phyloP scores from a whole-genome alignment of 92 coral and sea anemone species.

The Galaxea fascicularis region DNA sequence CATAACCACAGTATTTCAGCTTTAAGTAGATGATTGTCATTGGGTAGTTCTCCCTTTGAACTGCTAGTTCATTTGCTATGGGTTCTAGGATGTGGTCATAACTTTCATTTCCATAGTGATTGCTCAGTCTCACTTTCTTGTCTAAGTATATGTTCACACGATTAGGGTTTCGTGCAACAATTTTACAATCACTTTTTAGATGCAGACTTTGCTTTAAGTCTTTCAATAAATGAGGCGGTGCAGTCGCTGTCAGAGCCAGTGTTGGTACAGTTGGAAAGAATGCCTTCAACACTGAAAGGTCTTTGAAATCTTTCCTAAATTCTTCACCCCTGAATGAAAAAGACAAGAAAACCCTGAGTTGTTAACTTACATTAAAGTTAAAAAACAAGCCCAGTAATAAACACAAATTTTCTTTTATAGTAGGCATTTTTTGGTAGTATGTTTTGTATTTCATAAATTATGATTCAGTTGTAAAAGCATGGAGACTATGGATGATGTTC shows the following conservation, averaged over 20 bases:
- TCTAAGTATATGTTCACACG: slow-evolving; percentile 47
- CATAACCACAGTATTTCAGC: too few relatives aligned
- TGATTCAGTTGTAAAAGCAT: too few relatives aligned
- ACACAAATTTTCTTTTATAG: too few relatives aligned
- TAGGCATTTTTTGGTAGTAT: too few relatives aligned
- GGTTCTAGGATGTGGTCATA: slow-evolving; percentile 59
- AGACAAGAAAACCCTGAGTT: too few relatives aligned
- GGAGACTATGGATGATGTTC: too few relatives aligned
- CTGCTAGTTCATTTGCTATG: slow-evolving; percentile 65
- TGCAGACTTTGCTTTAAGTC: slow-evolving; percentile 35
- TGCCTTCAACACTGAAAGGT: too few relatives aligned
- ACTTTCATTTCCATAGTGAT: slow-evolving; percentile 63
- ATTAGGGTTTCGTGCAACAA: slow-evolving; percentile 60
- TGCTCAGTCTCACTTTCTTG: slow-evolving; percentile 62
- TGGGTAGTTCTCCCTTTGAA: slow-evolving; percentile 72
- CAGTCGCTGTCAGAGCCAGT: slow-evolving; percentile 6
- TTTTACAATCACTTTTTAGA: slow-evolving; percentile 41
- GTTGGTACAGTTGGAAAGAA: too few relatives aligned
- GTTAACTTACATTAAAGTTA: background rate
- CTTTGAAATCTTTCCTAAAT: background rate
- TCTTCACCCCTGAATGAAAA: too few relatives aligned
- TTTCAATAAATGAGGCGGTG: slow-evolving; percentile 46
- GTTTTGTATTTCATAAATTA: too few relatives aligned
- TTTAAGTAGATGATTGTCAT: too few relatives aligned
- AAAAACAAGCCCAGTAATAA: too few relatives aligned